These are phyloP conservation scores for Pseudococcus viburni DNA, from an alignment of 2,888 invertebrate species.

Conservation along the genomic window DNA sequence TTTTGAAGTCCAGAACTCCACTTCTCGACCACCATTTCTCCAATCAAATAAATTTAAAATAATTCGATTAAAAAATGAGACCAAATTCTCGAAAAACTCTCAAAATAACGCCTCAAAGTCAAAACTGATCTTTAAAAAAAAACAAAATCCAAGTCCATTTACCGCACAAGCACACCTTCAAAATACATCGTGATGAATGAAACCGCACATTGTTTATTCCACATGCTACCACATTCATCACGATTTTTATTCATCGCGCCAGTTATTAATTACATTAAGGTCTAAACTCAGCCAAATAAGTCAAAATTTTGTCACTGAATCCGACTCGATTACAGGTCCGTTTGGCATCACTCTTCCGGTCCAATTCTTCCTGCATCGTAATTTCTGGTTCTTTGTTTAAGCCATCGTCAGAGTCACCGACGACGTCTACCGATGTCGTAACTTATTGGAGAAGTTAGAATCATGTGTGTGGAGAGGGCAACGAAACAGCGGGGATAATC, in stretches of 20 bases:
- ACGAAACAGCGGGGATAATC: slow-evolving; percentile 61
- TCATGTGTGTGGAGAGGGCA: slow-evolving; percentile 59
- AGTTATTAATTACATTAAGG: not conserved
- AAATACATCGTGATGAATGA: not conserved
- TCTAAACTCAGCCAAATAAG: not conserved
- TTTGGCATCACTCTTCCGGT: slow-evolving; percentile 30
- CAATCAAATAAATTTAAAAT: no score
- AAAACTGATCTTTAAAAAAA: not conserved
- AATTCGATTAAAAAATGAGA: no score
- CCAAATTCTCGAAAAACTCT: no score
- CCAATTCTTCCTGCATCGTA: slow-evolving; percentile 53
- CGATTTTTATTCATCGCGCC: not conserved
- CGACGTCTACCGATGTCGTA: slow-evolving; percentile 52
- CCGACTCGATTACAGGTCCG: not conserved
- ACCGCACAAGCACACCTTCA: not conserved
- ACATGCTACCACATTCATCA: not conserved
- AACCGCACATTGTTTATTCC: not conserved
- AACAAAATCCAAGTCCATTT: not conserved
- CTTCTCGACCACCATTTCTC: no score
- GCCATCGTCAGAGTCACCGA: slow-evolving; percentile 22
- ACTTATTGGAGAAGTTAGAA: slow-evolving; percentile 63
- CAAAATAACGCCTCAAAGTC: not conserved
- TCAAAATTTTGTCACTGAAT: slow-evolving; percentile 32
- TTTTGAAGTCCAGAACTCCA: no score
- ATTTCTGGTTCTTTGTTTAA: slow-evolving; percentile 63